phyloP scores from a whole-genome alignment of 2,113 vertebrate species.

The Catharus fuscescens region DNA sequence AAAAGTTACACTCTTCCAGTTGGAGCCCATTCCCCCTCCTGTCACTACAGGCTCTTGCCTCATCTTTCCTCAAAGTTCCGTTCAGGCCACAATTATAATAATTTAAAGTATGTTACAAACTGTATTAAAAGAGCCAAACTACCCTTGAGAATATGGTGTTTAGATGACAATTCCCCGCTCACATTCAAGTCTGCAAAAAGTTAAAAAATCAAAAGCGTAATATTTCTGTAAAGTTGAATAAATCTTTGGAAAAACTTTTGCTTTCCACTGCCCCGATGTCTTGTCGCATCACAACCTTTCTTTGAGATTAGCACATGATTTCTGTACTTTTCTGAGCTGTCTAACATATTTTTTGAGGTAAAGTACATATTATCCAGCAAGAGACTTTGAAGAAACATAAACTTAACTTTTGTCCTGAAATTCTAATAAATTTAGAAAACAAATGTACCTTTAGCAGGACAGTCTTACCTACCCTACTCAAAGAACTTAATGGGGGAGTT shows the following conservation, averaged over 20 bases:
- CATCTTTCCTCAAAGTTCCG: fast-evolving
- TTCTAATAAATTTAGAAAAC: not conserved
- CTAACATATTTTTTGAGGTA: not conserved
- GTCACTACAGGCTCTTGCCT: fast-evolving
- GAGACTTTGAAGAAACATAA: not conserved
- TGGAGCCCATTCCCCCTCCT: not conserved
- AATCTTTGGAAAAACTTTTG: not conserved
- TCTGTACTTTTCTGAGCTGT: not conserved
- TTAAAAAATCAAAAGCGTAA: not conserved
- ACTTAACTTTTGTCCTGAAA: not conserved
- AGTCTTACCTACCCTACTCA: not conserved
- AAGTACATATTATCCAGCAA: not conserved
- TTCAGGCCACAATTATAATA: not conserved
- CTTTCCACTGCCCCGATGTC: fast-evolving
- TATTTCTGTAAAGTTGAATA: not conserved
- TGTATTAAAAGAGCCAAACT: not conserved
- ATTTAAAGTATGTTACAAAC: not conserved
- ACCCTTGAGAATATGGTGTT: fast-evolving
- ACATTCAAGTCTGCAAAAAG: not conserved
- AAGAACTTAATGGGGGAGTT: not conserved
- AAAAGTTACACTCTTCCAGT: not conserved
- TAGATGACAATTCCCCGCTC: not conserved
- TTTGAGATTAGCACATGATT: not conserved
- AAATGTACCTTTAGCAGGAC: not conserved
- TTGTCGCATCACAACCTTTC: not conserved